phyloP scores from a whole-genome alignment of 2,113 vertebrate genomes.

The Bubo blakistoni region DNA sequence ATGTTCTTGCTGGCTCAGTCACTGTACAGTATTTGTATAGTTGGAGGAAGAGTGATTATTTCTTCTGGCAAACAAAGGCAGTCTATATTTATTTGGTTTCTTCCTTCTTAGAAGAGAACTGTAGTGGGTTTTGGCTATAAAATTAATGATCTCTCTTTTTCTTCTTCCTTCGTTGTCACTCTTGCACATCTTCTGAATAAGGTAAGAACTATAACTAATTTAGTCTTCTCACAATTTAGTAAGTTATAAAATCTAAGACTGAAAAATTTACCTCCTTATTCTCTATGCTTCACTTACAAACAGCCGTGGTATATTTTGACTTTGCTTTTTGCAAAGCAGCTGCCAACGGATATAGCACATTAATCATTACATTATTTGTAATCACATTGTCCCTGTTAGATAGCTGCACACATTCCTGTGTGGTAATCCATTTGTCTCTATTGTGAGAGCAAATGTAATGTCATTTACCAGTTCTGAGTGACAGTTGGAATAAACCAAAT shows the following conservation, averaged over 20 bases:
- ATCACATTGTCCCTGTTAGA: neutral
- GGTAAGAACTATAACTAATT: neutral
- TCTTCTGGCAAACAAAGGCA: neutral
- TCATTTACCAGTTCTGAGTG: constrained; percentile 35
- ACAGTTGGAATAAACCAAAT: constrained; percentile 13
- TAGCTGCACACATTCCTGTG: neutral
- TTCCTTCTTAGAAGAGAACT: neutral
- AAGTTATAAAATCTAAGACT: neutral
- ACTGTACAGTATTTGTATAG: neutral
- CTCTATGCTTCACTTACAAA: neutral
- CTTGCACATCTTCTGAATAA: neutral
- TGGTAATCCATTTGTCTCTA: constrained; percentile 12
- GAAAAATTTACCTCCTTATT: neutral
- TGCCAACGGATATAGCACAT: neutral
- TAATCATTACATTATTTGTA: neutral
- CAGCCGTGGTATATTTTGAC: neutral
- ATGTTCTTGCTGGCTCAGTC: neutral
- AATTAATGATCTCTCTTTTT: neutral
- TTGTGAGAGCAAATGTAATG: constrained; percentile 17
- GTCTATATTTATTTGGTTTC: neutral
- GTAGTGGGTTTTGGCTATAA: neutral
- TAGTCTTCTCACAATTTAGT: neutral
- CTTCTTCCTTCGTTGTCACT: neutral
- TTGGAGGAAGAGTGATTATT: neutral
- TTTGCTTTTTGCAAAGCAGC: neutral